Evolutionary conservation across 2,113 vertebrate species (phyloP).

Genomic region (Xiphophorus hellerii): DNA sequence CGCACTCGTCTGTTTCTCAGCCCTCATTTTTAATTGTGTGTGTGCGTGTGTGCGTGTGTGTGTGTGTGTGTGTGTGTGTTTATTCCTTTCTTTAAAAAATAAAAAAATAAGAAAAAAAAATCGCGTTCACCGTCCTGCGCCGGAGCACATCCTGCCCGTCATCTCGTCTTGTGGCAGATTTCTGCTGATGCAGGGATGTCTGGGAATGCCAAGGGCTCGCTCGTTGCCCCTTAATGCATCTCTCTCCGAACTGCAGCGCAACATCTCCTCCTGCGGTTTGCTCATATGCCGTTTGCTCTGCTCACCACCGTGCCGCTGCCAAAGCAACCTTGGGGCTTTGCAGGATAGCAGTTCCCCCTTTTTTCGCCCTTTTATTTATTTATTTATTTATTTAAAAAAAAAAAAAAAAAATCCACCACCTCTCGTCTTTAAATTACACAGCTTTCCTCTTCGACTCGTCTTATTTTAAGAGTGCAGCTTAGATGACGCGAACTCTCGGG

Average conservation of each 20-base stretch:
- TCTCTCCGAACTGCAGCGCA: constrained; percentile 78
- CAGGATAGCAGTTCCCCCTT: constrained; percentile 49
- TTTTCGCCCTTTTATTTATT: constrained; percentile 9
- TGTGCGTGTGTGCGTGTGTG: not conserved
- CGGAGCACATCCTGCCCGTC: constrained; percentile 69
- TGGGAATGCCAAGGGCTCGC: constrained; percentile 88
- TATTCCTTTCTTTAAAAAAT: too few relatives aligned
- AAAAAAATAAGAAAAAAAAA: not conserved
- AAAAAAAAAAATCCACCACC: not conserved
- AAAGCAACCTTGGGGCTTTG: constrained; percentile 54
- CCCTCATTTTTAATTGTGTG: constrained; percentile 22
- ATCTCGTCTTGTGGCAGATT: constrained; percentile 81
- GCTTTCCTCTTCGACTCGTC: not conserved
- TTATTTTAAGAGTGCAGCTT: constrained; percentile 15
- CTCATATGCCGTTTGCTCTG: constrained; percentile 47
- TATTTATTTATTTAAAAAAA: too few relatives aligned
- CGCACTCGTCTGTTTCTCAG: constrained; percentile 25
- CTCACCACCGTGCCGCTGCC: constrained; percentile 63
- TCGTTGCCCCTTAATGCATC: constrained; percentile 80
- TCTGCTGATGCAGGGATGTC: constrained; percentile 94
- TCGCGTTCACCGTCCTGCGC: constrained; percentile 37
- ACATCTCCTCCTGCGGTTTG: constrained; percentile 68
- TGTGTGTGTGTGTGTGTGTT: not conserved
- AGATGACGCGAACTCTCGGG: constrained; percentile 6
- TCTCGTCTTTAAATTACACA: constrained; percentile 23